phyloP scores from a whole-genome alignment of 2,888 invertebrate genomes.

The Xanthia togata region DNA sequence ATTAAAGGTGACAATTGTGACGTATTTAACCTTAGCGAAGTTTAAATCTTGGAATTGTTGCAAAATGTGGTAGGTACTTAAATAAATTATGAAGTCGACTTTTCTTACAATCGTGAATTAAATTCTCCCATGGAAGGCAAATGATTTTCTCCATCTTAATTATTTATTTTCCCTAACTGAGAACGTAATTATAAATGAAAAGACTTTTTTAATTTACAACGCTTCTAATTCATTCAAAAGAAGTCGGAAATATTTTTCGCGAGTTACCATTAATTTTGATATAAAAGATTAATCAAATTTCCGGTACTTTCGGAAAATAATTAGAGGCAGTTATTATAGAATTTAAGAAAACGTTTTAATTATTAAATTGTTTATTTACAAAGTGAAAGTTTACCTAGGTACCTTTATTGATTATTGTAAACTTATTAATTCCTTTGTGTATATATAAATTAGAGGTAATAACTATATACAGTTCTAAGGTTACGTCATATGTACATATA shows the following conservation, averaged over 20 bases:
- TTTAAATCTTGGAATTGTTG: background rate
- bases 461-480: background rate
- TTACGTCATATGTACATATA: background rate
- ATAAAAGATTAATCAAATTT: slow-evolving; percentile 41
- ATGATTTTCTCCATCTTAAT: slow-evolving; percentile 9
- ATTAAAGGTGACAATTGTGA: too few relatives aligned
- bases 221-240: slow-evolving; percentile 34
- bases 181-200: slow-evolving; percentile 33
- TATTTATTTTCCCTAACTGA: slow-evolving; percentile 24
- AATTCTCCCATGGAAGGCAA: background rate
- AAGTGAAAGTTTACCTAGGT: slow-evolving; percentile 2
- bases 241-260: slow-evolving; percentile 34
- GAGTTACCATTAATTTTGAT: slow-evolving; percentile 43
- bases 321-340: slow-evolving; percentile 12
- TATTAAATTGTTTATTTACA: slow-evolving; percentile 12
- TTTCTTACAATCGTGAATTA: background rate
- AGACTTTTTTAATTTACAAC: slow-evolving; percentile 33
- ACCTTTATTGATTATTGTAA: slow-evolving; percentile 4
- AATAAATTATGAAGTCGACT: background rate
- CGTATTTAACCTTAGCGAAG: too few relatives aligned
- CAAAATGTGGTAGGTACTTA: background rate
- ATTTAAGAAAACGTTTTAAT: slow-evolving; percentile 18
- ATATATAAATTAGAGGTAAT: background rate
- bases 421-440: background rate
- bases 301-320: slow-evolving; percentile 18